These are phyloP conservation scores for Taphrorychus bicolor DNA, from an alignment of 2,888 invertebrate species.

Conservation along the genomic window DNA sequence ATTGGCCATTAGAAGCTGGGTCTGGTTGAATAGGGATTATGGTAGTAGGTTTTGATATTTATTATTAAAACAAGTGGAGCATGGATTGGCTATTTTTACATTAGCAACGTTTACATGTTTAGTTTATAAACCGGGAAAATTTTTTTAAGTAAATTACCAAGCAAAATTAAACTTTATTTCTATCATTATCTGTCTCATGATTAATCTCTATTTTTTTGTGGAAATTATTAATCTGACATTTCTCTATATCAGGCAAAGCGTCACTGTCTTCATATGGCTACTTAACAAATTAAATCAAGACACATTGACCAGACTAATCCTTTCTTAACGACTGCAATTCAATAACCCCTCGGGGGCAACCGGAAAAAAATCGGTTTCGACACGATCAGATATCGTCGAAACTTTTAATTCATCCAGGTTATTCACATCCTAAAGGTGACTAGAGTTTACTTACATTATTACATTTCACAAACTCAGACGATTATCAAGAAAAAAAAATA, in stretches of 20 bases:
- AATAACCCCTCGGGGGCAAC: neutral
- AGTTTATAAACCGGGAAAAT: no score
- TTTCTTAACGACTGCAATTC: neutral
- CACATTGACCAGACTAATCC: neutral
- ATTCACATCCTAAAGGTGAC: slow-evolving; percentile 25
- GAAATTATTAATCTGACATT: no score
- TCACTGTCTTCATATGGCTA: neutral
- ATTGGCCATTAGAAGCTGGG: neutral
- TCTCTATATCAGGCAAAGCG: no score
- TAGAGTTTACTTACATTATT: slow-evolving; percentile 24
- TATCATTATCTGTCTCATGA: no score
- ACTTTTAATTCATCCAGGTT: slow-evolving; percentile 14
- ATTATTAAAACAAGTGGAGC: no score
- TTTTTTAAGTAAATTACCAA: no score
- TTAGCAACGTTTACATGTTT: no score
- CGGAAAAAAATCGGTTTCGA: neutral
- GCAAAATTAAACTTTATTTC: no score
- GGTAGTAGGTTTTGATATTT: no score
- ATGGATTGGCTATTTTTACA: no score
- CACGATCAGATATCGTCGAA: slow-evolving; percentile 2
- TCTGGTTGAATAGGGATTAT: neutral
- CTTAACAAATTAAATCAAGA: neutral
- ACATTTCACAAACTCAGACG: slow-evolving; percentile 13
- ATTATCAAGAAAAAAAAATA: slow-evolving; percentile 26
- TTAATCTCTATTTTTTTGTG: no score